These are phyloP conservation scores for Prochilodus magdalenae DNA, from an alignment of 2,113 vertebrate genomes.

Conservation along the genomic window DNA sequence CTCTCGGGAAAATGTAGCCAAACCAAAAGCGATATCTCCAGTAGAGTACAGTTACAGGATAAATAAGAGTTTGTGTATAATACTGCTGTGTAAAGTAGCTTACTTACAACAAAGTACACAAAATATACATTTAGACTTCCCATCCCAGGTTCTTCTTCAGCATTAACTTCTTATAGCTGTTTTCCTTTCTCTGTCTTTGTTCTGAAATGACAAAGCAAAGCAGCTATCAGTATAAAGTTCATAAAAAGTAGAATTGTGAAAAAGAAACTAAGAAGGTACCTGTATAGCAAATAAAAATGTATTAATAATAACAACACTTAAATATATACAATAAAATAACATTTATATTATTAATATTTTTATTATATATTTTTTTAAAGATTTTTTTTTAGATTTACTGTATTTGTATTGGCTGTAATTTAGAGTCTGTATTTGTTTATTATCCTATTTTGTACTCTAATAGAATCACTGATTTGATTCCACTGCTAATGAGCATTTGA, in stretches of 20 bases:
- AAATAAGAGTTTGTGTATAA: constrained; percentile 28
- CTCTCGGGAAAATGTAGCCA: not conserved
- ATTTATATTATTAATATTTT: not conserved
- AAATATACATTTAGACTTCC: constrained; percentile 30
- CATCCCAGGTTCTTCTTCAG: constrained; percentile 33
- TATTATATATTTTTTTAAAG: too few species aligned
- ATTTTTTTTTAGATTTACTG: not conserved
- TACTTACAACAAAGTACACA: constrained; percentile 44
- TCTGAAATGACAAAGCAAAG: constrained; percentile 73
- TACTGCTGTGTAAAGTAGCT: constrained; percentile 6
- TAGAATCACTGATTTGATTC: too few species aligned
- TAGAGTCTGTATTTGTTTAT: too few species aligned
- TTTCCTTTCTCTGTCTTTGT: constrained; percentile 93
- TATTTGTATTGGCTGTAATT: not conserved
- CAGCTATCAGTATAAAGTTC: constrained; percentile 2
- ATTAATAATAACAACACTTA: not conserved
- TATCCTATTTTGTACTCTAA: too few species aligned
- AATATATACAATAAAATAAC: constrained; percentile 13
- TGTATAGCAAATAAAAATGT: too few species aligned
- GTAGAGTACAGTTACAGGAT: constrained; percentile 41
- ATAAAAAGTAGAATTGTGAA: not conserved
- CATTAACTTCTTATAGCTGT: constrained; percentile 87
- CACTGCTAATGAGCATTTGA: not conserved
- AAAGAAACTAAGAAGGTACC: too few species aligned
- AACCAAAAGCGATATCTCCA: constrained; percentile 16